phyloP scores from a whole-genome alignment of 2,113 vertebrate genomes.

The Mesembrinibis cayennensis region DNA sequence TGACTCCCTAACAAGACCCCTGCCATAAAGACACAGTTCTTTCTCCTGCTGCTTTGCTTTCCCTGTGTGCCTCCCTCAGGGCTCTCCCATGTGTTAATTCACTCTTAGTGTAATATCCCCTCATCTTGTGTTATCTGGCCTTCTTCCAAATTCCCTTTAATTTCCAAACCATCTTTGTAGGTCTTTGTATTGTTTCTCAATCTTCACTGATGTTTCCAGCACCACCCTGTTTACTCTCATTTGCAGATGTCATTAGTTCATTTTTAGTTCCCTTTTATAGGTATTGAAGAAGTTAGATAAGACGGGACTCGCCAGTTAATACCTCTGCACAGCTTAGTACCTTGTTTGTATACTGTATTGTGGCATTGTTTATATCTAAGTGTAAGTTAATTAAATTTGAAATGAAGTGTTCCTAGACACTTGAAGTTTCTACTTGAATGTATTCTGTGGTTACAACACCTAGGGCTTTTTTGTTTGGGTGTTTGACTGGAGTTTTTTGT shows the following conservation, averaged over 20 bases:
- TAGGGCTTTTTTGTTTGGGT: neutral
- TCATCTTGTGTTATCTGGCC: neutral
- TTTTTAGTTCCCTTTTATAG: neutral
- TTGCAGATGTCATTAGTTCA: neutral
- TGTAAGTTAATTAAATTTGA: neutral
- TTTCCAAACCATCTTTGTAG: neutral
- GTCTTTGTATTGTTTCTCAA: neutral
- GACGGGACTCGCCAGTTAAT: neutral
- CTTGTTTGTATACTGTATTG: neutral
- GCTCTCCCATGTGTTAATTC: neutral
- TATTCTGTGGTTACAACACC: neutral
- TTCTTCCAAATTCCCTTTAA: neutral
- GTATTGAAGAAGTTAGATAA: neutral
- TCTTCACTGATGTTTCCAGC: neutral
- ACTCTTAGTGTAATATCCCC: neutral
- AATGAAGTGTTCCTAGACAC: neutral
- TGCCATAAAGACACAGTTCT: neutral
- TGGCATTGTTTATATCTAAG: neutral
- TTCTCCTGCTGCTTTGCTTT: neutral
- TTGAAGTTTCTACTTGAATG: neutral
- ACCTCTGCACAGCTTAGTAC: neutral
- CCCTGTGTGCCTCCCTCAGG: neutral
- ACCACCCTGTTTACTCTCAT: neutral
- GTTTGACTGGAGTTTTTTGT: neutral
- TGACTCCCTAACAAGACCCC: neutral